phyloP scores from a whole-genome alignment of 92 coral and sea anemone genomes.

The Epizoanthus fatuus region DNA sequence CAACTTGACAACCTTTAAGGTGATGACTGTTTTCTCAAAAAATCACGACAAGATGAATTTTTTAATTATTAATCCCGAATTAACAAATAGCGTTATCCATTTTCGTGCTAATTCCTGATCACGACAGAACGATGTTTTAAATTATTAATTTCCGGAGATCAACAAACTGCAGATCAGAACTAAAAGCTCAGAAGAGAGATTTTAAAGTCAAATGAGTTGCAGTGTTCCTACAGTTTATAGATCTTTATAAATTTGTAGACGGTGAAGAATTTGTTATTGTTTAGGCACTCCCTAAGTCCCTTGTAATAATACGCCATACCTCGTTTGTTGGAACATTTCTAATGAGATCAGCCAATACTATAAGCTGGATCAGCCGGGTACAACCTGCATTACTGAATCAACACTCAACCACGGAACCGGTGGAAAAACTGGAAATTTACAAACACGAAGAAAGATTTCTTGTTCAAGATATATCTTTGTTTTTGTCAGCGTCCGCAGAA shows the following conservation, averaged over 20 bases:
- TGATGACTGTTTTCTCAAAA: too few relatives aligned
- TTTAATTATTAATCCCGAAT: too few relatives aligned
- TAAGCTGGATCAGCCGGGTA: neutral
- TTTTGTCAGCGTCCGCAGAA: neutral
- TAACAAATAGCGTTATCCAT: too few relatives aligned
- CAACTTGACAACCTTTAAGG: too few relatives aligned
- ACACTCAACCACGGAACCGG: constrained; percentile 37
- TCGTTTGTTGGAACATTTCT: neutral
- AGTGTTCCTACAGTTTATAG: constrained; percentile 1
- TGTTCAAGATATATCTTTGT: neutral
- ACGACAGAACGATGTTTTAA: constrained; percentile 10
- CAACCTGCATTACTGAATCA: neutral
- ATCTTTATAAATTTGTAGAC: neutral
- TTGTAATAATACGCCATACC: neutral
- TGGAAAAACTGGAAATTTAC: neutral
- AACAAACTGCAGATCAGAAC: neutral
- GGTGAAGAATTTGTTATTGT: neutral
- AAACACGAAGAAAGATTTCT: neutral
- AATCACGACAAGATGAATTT: too few relatives aligned
- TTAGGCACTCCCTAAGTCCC: neutral
- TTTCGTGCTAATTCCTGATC: constrained; percentile 3
- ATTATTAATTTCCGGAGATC: constrained; percentile 26
- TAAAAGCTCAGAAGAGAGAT: neutral
- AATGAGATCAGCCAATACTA: constrained; percentile 36
- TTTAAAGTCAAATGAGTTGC: neutral